phyloP scores from a whole-genome alignment of 2,113 vertebrate species.

The Eleginops maclovinus region DNA sequence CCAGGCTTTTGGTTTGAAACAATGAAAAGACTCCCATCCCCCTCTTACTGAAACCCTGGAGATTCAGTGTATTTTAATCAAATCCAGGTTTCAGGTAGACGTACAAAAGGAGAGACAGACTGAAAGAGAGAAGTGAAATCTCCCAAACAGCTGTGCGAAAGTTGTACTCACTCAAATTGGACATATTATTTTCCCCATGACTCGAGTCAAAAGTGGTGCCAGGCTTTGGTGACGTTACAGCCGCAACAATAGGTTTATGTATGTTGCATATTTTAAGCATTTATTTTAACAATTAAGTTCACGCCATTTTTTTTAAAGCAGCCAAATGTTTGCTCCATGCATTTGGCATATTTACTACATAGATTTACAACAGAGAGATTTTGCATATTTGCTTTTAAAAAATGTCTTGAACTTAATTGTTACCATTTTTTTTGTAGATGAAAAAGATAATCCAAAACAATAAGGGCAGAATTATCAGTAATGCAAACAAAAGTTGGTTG shows the following conservation, averaged over 20 bases:
- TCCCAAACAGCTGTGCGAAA: conserved; percentile 15
- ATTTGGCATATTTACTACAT: too few relatives aligned
- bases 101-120: conserved; percentile 21
- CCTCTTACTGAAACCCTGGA: neutral
- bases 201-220: neutral
- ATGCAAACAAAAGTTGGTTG: neutral
- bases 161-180: neutral
- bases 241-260: too few relatives aligned
- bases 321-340: too few relatives aligned
- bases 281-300: too few relatives aligned
- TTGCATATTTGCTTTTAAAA: too few relatives aligned
- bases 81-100: conserved; percentile 6
- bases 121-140: conserved; percentile 22
- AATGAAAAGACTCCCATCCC: neutral
- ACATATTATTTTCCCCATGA: neutral
- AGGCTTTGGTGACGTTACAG: too few relatives aligned
- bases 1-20: neutral
- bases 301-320: too few relatives aligned
- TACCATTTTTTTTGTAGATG: too few relatives aligned
- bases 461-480: too few relatives aligned
- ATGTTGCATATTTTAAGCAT: neutral
- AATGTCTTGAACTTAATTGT: too few relatives aligned
- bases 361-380: too few relatives aligned
- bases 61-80: conserved; percentile 2
- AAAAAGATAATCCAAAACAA: too few relatives aligned